Evolutionary conservation across 2,888 invertebrate species (phyloP), one percentile per base, ranked within the genome.

Genomic region (Diloba caeruleocephala): DNA sequence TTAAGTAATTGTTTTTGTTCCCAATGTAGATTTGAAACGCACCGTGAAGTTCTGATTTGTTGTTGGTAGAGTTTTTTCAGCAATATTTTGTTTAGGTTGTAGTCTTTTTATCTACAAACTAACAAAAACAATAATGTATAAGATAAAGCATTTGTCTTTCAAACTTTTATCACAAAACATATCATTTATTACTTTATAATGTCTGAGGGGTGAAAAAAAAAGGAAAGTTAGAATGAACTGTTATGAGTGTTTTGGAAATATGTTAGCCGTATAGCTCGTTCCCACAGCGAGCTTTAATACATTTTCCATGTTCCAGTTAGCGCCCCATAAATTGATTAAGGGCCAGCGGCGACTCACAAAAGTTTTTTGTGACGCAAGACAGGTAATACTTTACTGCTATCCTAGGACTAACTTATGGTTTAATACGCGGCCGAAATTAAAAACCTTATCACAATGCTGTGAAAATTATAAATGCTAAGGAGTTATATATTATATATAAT

Each of bases 251-350:
- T 81, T 71, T 56, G 74, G 74, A 78, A 79, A 72, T 78, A 69
- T 79, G 82, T 86, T 84, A 81, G 87, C 81, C 84, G 81, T 86
- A 84, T 79, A 85, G 71, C 76, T 75, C 72, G 87, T 92, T 92
- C 92, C 90, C 92, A 92, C 90, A 89, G 81, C 78, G 78, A 67
- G 84, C 88, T 88, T 90, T 93, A 93, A 92, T 92, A 91, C 92
- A 92, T 90, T 92, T 92, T 93, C 89, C 92, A 82, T 93, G 92
- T 93, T 88, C 89, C 89, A 92, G 90, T 93, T 93, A 93, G 92
- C 92, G 92, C 91, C 89, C 84, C 90, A 92, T 92, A 92, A 93
- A 93, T 93, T 92, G 91, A 92, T 92, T 91, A 90, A 86, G 89
- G 90, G 85, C 82, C 84, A 74, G 87, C 89, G 88, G 87, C 89